Conservation (phyloP, 1,140 invertebrate genomes). For the Stegodyphus mimosarum region DNA sequence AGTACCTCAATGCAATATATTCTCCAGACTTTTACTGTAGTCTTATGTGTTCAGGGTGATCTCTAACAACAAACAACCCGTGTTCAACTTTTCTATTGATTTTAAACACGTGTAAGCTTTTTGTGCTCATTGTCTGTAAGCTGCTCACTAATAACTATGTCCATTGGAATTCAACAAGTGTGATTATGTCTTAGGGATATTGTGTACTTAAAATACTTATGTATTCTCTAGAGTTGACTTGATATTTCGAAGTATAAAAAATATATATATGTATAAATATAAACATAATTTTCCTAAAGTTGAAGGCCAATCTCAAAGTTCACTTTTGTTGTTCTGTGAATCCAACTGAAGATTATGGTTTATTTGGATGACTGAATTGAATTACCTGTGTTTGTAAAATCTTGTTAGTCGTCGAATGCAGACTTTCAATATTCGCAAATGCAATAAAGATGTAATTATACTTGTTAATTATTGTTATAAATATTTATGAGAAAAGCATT, state of each 20-base stretch:
- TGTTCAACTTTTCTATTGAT: constrained; percentile 51
- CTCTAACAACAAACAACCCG: constrained; percentile 11
- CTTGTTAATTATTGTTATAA: constrained; percentile 11
- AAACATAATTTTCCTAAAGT: too few relatives aligned
- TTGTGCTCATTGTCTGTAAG: constrained; percentile 46
- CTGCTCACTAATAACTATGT: constrained; percentile 34
- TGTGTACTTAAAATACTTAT: neutral
- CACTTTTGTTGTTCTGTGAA: neutral
- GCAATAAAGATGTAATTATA: constrained; percentile 20
- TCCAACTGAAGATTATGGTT: neutral
- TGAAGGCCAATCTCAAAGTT: neutral
- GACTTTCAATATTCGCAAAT: constrained; percentile 14
- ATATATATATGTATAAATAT: too few relatives aligned
- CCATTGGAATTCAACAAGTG: constrained; percentile 12
- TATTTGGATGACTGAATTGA: neutral
- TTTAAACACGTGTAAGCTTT: constrained; percentile 45
- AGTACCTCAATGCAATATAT: constrained; percentile 44
- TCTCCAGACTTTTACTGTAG: constrained; percentile 40
- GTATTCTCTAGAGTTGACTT: too few relatives aligned
- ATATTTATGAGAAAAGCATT: neutral
- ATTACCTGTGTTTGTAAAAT: neutral
- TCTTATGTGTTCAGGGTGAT: constrained; percentile 25
- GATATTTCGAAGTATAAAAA: too few relatives aligned
- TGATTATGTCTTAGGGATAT: constrained; percentile 8
- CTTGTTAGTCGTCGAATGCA: neutral